Conservation (phyloP, 2,888 invertebrate genomes). For the Elysia crispata region DNA sequence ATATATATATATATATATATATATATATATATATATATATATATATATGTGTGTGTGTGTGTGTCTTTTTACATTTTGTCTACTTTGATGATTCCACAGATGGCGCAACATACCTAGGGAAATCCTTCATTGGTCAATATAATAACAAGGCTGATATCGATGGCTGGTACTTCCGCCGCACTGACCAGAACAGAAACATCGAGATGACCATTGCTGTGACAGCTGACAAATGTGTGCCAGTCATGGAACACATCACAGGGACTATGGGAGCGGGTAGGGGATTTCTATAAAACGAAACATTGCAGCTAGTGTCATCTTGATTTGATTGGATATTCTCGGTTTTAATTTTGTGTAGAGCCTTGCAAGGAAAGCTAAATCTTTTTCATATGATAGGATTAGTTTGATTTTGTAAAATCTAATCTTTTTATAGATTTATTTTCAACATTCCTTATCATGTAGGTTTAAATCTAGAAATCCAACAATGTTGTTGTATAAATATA, state of each 20-base stretch:
- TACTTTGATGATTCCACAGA: slow-evolving; percentile 25
- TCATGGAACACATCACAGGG: slow-evolving; percentile 49
- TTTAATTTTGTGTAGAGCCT: no score
- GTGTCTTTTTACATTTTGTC: background rate
- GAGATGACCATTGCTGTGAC: slow-evolving; percentile 51
- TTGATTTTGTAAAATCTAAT: no score
- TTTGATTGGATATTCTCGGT: no score
- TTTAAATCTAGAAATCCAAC: no score
- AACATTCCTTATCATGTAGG: no score
- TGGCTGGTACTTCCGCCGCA: slow-evolving; percentile 48
- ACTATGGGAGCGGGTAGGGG: slow-evolving; percentile 43
- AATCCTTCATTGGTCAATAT: slow-evolving; percentile 46
- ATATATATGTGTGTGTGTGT: background rate
- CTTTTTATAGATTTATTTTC: no score
- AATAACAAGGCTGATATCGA: slow-evolving; percentile 34
- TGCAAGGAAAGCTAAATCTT: no score
- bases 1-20: no score
- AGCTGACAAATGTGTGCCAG: slow-evolving; percentile 45
- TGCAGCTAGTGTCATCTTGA: no score
- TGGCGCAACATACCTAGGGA: slow-evolving; percentile 43
- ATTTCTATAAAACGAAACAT: no score
- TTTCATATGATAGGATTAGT: no score
- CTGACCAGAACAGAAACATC: slow-evolving; percentile 47
- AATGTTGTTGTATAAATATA: no score
- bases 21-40: background rate